Conservation (phyloP, 2,797 vertebrate genomes). For the Nyctalus aviator region DNA sequence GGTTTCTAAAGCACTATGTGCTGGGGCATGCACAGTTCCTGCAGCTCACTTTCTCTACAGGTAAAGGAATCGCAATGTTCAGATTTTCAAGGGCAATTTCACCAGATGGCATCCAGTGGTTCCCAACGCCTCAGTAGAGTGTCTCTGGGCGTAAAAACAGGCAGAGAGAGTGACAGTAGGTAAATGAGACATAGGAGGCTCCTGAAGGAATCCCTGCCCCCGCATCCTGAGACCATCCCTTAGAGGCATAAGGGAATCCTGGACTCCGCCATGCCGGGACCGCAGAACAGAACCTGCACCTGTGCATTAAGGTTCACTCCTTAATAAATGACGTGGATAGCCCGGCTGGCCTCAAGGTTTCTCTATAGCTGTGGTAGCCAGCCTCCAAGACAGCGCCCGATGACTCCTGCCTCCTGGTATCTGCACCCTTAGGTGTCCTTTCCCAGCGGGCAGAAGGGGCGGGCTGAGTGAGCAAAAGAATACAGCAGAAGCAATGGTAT, state of each 20-base stretch:
- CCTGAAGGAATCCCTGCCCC: conserved; percentile 25
- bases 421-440: not conserved
- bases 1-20: conserved; percentile 40
- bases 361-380: not conserved
- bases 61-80: conserved; percentile 41
- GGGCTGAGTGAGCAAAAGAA: conserved; percentile 3
- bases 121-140: not conserved
- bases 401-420: not conserved
- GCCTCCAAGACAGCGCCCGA: not conserved
- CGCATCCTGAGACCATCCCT: not conserved
- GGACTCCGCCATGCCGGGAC: not conserved
- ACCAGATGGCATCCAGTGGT: not conserved
- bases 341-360: not conserved
- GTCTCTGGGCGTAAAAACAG: conserved; percentile 30
- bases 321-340: not conserved
- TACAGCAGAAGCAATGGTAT: not conserved
- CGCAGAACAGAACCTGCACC: conserved; percentile 24
- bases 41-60: conserved; percentile 24
- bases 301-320: not conserved
- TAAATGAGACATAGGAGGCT: conserved; percentile 54
- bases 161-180: not conserved
- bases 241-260: conserved; percentile 32
- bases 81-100: conserved; percentile 15
- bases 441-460: not conserved
- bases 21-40: not conserved